Conservation (phyloP, 2,113 vertebrate genomes). For the Butastur rufipennis region DNA sequence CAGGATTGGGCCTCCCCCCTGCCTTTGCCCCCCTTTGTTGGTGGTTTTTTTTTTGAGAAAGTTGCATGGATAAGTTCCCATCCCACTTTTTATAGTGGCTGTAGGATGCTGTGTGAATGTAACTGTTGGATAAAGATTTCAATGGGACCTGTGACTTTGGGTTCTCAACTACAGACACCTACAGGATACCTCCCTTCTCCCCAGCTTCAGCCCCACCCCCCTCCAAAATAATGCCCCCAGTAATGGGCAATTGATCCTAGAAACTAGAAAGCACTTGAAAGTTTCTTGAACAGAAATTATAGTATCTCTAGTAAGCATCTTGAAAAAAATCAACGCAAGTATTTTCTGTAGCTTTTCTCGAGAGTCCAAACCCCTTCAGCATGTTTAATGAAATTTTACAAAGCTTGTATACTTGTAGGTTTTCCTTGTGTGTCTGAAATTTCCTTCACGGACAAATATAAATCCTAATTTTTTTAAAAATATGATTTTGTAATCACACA, state of each 20-base stretch:
- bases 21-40: background rate
- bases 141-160: background rate
- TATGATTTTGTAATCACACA: rapidly evolving
- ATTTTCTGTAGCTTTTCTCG: background rate
- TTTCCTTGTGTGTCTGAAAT: background rate
- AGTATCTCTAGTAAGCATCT: background rate
- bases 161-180: background rate
- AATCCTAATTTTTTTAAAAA: background rate
- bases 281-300: background rate
- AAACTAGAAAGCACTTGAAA: background rate
- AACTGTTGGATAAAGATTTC: background rate
- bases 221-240: background rate
- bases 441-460: background rate
- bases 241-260: background rate
- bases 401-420: background rate
- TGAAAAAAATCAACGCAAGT: background rate
- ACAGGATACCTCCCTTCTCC: background rate
- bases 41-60: background rate
- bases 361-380: background rate
- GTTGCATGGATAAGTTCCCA: background rate
- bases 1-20: background rate
- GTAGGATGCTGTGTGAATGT: background rate
- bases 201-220: background rate
- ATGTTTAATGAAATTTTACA: background rate
- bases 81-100: background rate